A percentile compares a stretch with the other conserved stretches of the same genome.
phyloP scores from a whole-genome alignment of 2,797 vertebrate species.

The Leptoclinus maculatus region DNA sequence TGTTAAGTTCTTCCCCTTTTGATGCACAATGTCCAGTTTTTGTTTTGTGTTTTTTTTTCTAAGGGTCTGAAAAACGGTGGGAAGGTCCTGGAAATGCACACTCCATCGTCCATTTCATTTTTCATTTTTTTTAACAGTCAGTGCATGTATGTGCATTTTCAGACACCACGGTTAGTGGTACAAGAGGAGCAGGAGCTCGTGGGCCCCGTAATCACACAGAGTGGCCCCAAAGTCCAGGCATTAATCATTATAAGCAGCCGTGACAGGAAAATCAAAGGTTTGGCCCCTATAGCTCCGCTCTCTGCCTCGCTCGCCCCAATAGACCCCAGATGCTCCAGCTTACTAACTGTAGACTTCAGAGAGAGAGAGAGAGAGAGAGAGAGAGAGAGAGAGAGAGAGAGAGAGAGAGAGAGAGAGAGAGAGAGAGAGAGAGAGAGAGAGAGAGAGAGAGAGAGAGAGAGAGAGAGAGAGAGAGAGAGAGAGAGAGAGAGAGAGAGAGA shows the following conservation, averaged over 20 bases:
- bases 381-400: slow-evolving; percentile 32
- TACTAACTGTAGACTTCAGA: slow-evolving; percentile 51
- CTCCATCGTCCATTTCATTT: background rate
- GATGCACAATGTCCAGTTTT: background rate
- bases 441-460: slow-evolving; percentile 11
- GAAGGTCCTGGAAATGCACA: background rate
- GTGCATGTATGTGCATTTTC: slow-evolving; percentile 25
- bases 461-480: slow-evolving; percentile 31
- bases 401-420: slow-evolving; percentile 9
- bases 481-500: slow-evolving; percentile 11
- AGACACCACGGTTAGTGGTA: slow-evolving; percentile 38
- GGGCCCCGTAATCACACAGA: slow-evolving; percentile 78
- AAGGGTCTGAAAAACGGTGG: background rate
- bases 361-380: slow-evolving; percentile 8
- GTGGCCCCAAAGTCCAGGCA: slow-evolving; percentile 78
- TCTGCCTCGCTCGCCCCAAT: slow-evolving; percentile 59
- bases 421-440: slow-evolving; percentile 29
- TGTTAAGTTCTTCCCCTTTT: background rate
- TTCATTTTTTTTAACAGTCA: background rate
- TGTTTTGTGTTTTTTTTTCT: background rate
- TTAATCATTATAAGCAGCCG: slow-evolving; percentile 86
- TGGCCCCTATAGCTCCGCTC: slow-evolving; percentile 66
- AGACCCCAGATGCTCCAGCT: slow-evolving; percentile 59
- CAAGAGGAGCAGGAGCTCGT: slow-evolving; percentile 47
- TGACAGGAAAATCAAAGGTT: slow-evolving; percentile 85